Conservation (phyloP, 2,113 vertebrate genomes). For the Cricetomys ansorgei region DNA sequence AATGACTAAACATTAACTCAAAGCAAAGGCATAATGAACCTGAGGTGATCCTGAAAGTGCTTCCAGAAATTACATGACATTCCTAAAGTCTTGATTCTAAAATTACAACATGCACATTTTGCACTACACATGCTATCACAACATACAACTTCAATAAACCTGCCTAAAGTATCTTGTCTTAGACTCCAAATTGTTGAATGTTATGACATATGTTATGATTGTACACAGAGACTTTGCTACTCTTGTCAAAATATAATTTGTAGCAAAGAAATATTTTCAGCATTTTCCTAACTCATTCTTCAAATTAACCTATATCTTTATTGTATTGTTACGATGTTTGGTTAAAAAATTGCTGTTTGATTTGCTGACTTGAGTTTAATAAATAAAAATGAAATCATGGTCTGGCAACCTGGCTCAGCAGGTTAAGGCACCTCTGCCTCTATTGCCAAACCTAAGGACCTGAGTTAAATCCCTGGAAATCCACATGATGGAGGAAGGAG, state of each 20-base stretch:
- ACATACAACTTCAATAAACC: background rate
- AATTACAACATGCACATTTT: background rate
- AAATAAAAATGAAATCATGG: background rate
- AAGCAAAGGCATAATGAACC: background rate
- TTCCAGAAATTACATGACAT: background rate
- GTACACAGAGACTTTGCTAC: background rate
- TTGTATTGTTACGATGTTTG: background rate
- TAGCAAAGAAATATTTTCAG: background rate
- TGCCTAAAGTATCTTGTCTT: background rate
- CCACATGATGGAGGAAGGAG: background rate
- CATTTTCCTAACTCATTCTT: background rate
- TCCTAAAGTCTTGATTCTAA: background rate
- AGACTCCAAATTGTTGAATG: background rate
- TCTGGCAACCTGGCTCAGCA: background rate
- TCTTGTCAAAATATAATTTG: background rate
- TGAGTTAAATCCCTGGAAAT: background rate
- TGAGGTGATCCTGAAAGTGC: background rate
- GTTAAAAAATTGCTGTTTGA: background rate
- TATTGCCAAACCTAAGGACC: background rate
- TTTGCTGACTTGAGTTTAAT: background rate
- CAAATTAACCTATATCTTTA: background rate
- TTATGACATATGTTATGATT: background rate
- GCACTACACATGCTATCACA: background rate
- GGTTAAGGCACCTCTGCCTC: background rate
- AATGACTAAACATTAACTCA: background rate